phyloP scores from a whole-genome alignment of 2,888 invertebrate genomes.

The Coenonympha arcania region DNA sequence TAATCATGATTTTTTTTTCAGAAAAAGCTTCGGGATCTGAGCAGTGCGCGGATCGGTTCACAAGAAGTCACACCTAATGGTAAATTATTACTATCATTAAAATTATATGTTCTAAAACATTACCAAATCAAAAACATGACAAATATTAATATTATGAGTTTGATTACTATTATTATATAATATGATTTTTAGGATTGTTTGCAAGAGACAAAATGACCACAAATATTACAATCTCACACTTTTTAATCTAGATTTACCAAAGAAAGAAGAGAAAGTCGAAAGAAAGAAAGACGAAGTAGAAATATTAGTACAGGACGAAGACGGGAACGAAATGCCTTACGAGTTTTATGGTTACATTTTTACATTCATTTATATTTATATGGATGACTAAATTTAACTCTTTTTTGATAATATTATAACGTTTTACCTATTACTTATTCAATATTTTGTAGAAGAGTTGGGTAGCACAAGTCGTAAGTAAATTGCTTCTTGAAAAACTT shows the following conservation, averaged over 20 bases:
- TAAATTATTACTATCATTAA: conserved; percentile 16
- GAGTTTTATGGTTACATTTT: conserved; percentile 52
- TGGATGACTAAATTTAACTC: no score
- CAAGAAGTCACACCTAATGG: conserved; percentile 31
- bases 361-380: no score
- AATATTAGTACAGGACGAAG: conserved; percentile 48
- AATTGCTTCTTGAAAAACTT: no score
- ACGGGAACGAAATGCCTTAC: conserved; percentile 38
- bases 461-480: no score
- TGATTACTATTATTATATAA: no score
- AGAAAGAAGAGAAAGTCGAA: conserved; percentile 32
- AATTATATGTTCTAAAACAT: not conserved
- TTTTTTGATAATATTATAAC: no score
- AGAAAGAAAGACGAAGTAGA: conserved; percentile 36
- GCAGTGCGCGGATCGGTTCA: conserved; percentile 28
- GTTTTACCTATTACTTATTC: no score
- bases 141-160: no score
- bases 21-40: conserved; percentile 42
- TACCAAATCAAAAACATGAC: no score
- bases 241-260: conserved; percentile 22
- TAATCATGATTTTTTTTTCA: conserved; percentile 30
- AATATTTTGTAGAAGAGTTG: no score
- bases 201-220: no score
- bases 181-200: no score
- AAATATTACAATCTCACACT: not conserved